Percentiles rank a stretch among this genome's conserved stretches.
phyloP scores from a whole-genome alignment of 2,888 invertebrate genomes.

The Rhorus exstirpatorius region DNA sequence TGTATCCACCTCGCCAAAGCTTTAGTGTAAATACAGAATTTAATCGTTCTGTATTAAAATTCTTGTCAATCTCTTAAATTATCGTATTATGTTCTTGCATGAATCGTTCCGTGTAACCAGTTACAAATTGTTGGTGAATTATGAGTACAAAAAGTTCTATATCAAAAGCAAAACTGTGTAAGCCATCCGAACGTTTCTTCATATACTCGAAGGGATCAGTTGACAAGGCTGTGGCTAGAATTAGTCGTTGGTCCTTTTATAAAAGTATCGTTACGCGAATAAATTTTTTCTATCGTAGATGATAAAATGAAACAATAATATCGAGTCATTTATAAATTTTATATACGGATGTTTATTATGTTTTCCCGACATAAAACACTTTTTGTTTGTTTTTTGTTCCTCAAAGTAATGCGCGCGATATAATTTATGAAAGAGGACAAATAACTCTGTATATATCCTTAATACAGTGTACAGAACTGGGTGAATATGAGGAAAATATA shows the following conservation, averaged over 20 bases:
- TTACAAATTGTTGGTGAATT: too few relatives aligned
- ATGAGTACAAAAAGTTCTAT: too few relatives aligned
- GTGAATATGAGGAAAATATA: too few relatives aligned
- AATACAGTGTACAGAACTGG: too few relatives aligned
- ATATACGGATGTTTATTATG: conserved; percentile 19
- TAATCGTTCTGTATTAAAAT: conserved; percentile 37
- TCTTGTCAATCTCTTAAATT: too few relatives aligned
- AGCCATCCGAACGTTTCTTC: too few relatives aligned
- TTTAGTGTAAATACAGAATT: conserved; percentile 57
- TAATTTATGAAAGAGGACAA: too few relatives aligned
- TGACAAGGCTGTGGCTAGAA: conserved; percentile 52
- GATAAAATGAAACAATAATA: not conserved
- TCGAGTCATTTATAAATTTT: conserved; percentile 1
- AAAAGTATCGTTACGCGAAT: conserved; percentile 39
- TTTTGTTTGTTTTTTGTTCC: not conserved
- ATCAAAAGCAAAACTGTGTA: too few relatives aligned
- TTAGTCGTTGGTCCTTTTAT: conserved; percentile 1
- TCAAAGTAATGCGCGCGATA: not conserved
- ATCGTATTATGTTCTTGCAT: too few relatives aligned
- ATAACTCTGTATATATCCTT: too few relatives aligned
- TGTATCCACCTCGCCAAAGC: conserved; percentile 59
- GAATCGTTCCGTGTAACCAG: too few relatives aligned
- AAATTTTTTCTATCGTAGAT: not conserved
- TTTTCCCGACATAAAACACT: not conserved
- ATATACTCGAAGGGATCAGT: too few relatives aligned